phyloP scores from a whole-genome alignment of 2,888 invertebrate species.

The Andrena chrysosceles region DNA sequence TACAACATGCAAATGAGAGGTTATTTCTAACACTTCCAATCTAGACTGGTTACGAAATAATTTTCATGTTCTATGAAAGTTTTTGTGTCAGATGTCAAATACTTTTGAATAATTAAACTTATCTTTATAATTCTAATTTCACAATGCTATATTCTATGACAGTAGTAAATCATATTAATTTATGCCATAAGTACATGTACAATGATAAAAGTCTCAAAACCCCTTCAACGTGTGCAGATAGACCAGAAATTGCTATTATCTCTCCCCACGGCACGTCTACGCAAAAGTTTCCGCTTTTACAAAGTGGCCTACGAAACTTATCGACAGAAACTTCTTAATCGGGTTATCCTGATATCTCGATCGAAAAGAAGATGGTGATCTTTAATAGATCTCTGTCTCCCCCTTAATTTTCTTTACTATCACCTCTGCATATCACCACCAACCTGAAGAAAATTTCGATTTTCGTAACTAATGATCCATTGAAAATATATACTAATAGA shows the following conservation, averaged over 20 bases:
- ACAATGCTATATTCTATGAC: not conserved
- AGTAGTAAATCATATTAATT: too few relatives aligned
- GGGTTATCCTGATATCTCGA: slow-evolving; percentile 50
- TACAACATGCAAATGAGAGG: too few relatives aligned
- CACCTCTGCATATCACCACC: slow-evolving; percentile 1
- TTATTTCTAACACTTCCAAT: too few relatives aligned
- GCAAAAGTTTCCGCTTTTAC: slow-evolving; percentile 27
- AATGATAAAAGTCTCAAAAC: not conserved
- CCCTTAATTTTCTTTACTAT: slow-evolving; percentile 10
- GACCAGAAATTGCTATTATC: slow-evolving; percentile 7
- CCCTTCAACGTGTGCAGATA: not conserved
- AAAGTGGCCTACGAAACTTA: slow-evolving; percentile 54
- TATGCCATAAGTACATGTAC: too few relatives aligned
- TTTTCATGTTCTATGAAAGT: too few relatives aligned
- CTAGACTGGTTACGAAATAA: too few relatives aligned
- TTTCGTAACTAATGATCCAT: too few relatives aligned
- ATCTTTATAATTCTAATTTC: not conserved
- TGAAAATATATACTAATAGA: too few relatives aligned
- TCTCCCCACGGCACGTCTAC: slow-evolving; percentile 17
- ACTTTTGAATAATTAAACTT: too few relatives aligned
- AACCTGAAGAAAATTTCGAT: not conserved
- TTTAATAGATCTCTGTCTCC: slow-evolving; percentile 11
- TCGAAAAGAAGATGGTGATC: slow-evolving; percentile 33
- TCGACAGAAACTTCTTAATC: slow-evolving; percentile 57
- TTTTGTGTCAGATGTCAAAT: too few relatives aligned